A percentile compares a stretch with the other conserved stretches of the same genome.
Conservation (phyloP, 2,797 vertebrate genomes). For the Gallinago nigripennis region DNA sequence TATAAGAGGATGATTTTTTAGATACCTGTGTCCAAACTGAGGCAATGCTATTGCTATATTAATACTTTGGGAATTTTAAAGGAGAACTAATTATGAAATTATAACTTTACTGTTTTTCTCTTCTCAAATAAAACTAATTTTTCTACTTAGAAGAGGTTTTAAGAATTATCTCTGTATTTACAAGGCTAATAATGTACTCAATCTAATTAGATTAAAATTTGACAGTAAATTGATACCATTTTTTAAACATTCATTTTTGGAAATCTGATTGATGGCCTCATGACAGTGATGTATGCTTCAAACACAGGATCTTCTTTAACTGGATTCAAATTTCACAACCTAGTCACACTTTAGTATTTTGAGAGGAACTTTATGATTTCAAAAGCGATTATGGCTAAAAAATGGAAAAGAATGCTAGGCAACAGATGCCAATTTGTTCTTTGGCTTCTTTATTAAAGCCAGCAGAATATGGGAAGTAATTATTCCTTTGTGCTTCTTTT, state of each 20-base stretch:
- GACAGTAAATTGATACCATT: neutral
- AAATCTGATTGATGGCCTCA: neutral
- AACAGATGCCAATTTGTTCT: neutral
- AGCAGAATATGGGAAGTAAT: neutral
- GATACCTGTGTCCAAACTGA: neutral
- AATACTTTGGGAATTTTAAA: neutral
- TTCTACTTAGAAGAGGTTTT: neutral
- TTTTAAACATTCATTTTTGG: neutral
- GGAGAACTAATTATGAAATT: neutral
- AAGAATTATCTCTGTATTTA: neutral
- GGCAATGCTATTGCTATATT: neutral
- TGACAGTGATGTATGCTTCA: neutral
- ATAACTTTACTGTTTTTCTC: neutral
- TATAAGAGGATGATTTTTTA: neutral
- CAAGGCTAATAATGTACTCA: neutral
- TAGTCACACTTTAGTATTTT: neutral
- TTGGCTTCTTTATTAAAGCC: neutral
- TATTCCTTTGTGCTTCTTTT: neutral
- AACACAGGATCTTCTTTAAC: neutral
- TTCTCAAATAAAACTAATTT: neutral
- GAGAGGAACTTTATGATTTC: neutral
- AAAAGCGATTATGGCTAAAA: neutral
- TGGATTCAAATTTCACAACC: neutral
- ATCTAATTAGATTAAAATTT: neutral
- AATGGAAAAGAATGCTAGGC: neutral